Conservation (phyloP, 1,140 invertebrate genomes). For the Lepidurus arcticus region DNA sequence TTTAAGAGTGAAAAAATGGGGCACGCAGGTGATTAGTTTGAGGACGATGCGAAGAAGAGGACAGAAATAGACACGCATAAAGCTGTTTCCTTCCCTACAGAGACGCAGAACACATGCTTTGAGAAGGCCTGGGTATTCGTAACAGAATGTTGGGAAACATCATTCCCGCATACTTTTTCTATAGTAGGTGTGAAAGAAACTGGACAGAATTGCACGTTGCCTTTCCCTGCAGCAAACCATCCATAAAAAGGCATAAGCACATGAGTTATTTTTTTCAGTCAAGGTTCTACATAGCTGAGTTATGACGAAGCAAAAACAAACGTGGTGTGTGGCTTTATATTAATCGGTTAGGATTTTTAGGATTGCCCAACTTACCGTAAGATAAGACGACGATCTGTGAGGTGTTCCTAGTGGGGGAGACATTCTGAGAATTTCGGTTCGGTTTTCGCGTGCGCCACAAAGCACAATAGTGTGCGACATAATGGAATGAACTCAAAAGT, state of each 20-base stretch:
- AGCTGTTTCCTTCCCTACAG: neutral
- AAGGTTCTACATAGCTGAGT: neutral
- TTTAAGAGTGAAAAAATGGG: neutral
- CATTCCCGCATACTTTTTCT: neutral
- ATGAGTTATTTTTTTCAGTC: neutral
- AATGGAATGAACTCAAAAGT: too few relatives aligned
- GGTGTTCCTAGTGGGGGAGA: neutral
- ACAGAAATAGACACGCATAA: constrained; percentile 10
- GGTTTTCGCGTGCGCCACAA: neutral
- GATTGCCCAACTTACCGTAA: constrained; percentile 1
- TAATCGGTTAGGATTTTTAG: neutral
- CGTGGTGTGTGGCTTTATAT: too few relatives aligned
- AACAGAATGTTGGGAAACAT: neutral
- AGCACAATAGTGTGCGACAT: too few relatives aligned
- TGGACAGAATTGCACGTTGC: neutral
- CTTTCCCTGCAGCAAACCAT: neutral
- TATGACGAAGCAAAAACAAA: neutral
- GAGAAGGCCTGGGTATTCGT: neutral
- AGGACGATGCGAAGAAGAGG: constrained; percentile 1
- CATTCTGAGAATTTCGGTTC: neutral
- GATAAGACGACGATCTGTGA: constrained; percentile 3
- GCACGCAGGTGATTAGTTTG: constrained; percentile 12
- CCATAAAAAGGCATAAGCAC: neutral
- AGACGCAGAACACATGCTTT: neutral
- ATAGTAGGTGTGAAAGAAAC: neutral